Evolutionary conservation across 2,113 vertebrate genomes (phyloP).

Genomic region (Paradoxurus hermaphroditus): DNA sequence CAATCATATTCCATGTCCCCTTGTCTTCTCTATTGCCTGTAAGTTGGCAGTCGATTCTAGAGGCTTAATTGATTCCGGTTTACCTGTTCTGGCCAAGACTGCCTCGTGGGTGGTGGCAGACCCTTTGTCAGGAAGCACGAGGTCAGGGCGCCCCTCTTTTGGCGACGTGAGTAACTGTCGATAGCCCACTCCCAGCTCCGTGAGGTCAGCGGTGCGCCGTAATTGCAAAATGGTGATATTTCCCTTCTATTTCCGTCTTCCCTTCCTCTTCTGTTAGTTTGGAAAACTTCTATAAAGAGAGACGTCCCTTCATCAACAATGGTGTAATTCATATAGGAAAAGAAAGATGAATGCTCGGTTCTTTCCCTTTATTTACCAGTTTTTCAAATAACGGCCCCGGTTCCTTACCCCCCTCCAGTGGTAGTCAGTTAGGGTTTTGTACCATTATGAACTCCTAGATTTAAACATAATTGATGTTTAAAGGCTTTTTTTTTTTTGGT

Average conservation of each 20-base stretch:
- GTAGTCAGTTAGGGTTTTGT: background rate
- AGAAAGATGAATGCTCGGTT: constrained; percentile 66
- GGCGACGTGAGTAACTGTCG: background rate
- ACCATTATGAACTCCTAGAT: constrained; percentile 36
- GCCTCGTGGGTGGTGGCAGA: fast-evolving
- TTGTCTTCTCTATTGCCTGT: background rate
- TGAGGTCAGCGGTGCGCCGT: background rate
- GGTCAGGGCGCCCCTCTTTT: background rate
- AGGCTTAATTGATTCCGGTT: background rate
- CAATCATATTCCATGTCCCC: fast-evolving
- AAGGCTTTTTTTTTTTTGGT: background rate
- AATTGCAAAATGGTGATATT: background rate
- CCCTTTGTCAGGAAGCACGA: background rate
- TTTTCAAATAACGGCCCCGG: constrained; percentile 46
- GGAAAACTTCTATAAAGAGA: constrained; percentile 71
- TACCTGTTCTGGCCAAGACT: background rate
- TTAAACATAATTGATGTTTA: constrained; percentile 55
- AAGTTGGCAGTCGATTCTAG: background rate
- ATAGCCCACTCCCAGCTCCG: background rate
- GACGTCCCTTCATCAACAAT: constrained; percentile 62
- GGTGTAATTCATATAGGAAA: constrained; percentile 59
- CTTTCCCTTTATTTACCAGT: constrained; percentile 29
- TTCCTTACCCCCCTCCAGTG: constrained; percentile 40
- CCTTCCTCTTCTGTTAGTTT: constrained; percentile 33
- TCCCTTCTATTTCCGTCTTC: background rate